phyloP scores from a whole-genome alignment of 2,113 vertebrate species.

The Oceanites oceanicus region DNA sequence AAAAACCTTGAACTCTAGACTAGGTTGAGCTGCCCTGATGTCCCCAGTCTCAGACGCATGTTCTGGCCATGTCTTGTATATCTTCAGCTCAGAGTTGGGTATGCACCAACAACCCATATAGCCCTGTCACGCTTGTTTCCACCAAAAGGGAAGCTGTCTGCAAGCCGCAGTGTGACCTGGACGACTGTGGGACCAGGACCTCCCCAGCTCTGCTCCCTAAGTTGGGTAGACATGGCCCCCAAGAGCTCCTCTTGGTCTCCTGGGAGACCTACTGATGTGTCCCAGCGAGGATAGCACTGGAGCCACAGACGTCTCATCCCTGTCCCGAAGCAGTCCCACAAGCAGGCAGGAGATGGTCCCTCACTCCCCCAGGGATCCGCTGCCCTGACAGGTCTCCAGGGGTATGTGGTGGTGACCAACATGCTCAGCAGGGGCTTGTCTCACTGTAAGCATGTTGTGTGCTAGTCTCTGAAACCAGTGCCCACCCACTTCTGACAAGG shows the following conservation, averaged over 20 bases:
- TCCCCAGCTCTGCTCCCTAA: neutral
- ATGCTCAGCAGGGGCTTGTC: neutral
- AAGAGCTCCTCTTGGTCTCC: neutral
- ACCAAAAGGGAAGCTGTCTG: neutral
- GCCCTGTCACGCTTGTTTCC: neutral
- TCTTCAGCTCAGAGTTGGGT: neutral
- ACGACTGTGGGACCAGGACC: neutral
- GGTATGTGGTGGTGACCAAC: accelerated
- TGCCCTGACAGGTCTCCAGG: neutral
- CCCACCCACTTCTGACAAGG: neutral
- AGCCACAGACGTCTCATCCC: neutral
- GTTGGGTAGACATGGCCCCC: neutral
- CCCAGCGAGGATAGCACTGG: accelerated
- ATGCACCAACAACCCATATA: neutral
- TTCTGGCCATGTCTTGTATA: too few relatives aligned
- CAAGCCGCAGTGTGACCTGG: neutral
- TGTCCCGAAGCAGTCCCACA: neutral
- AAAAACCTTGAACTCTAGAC: neutral
- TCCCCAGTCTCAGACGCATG: neutral
- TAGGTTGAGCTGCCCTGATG: neutral
- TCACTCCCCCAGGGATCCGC: neutral
- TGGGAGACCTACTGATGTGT: neutral
- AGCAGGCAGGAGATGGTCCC: neutral
- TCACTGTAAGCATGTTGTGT: accelerated
- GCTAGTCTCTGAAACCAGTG: neutral